These are phyloP conservation scores for Phaethon lepturus DNA, from an alignment of 2,113 vertebrate genomes.

Conservation along the genomic window DNA sequence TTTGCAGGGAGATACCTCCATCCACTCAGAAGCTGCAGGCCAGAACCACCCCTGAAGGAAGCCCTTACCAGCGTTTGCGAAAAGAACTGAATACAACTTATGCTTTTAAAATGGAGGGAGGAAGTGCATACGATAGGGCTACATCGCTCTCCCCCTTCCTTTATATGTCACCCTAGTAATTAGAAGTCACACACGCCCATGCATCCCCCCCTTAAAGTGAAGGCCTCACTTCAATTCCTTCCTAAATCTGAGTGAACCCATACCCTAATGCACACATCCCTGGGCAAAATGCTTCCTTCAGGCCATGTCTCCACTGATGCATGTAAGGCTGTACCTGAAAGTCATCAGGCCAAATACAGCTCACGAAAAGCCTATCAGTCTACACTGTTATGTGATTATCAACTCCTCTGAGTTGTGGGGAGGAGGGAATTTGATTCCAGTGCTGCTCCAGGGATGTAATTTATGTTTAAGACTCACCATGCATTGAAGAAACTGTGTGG, in stretches of 20 bases:
- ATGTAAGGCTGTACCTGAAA: background rate
- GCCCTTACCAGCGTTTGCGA: background rate
- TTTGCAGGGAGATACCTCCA: background rate
- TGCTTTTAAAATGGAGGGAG: background rate
- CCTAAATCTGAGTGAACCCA: background rate
- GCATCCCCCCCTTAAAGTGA: background rate
- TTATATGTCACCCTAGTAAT: background rate
- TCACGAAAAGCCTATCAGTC: background rate
- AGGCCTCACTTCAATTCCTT: background rate
- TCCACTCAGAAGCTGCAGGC: background rate
- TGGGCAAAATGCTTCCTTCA: background rate
- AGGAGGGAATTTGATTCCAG: background rate
- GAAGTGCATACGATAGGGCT: background rate
- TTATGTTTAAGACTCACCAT: background rate
- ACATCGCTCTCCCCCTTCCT: background rate
- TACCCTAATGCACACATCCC: background rate
- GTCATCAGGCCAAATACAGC: background rate
- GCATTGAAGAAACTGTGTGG: background rate
- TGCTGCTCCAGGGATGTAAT: background rate
- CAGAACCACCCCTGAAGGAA: background rate
- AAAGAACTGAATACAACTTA: background rate
- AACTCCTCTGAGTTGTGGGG: background rate
- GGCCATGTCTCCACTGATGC: background rate
- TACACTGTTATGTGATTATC: background rate
- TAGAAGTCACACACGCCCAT: background rate